phyloP scores from a whole-genome alignment of 2,888 invertebrate species.

The Lasiommata megera region DNA sequence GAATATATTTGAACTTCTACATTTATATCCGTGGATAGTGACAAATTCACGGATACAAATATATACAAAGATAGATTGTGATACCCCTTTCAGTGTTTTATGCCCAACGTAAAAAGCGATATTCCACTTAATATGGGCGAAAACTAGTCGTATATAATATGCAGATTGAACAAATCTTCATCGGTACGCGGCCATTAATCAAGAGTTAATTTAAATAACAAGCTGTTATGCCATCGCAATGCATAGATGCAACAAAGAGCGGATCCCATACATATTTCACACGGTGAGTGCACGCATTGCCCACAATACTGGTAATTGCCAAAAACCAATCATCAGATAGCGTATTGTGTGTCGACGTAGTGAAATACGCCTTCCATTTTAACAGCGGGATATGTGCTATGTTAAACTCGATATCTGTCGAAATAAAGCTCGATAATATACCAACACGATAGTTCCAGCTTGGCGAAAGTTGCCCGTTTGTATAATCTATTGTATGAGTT shows the following conservation, averaged over 20 bases:
- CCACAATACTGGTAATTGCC: slow-evolving; percentile 80
- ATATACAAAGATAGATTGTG: too few species aligned
- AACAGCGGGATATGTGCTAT: slow-evolving; percentile 47
- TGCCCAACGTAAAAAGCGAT: too few species aligned
- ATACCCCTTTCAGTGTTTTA: too few species aligned
- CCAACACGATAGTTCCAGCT: background rate
- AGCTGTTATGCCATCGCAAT: slow-evolving; percentile 31
- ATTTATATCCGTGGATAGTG: too few species aligned
- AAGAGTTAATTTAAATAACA: slow-evolving; percentile 31
- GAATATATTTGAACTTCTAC: too few species aligned
- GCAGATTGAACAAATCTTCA: slow-evolving; percentile 6
- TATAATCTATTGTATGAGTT: too few species aligned
- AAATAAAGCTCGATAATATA: background rate
- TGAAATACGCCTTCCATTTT: slow-evolving; percentile 78
- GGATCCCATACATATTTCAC: slow-evolving; percentile 78
- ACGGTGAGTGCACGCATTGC: slow-evolving; percentile 77
- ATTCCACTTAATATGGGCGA: too few species aligned
- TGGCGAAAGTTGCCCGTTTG: background rate
- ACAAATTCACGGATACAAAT: too few species aligned
- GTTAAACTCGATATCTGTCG: slow-evolving; percentile 21
- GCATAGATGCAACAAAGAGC: slow-evolving; percentile 61
- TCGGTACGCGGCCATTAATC: slow-evolving; percentile 15
- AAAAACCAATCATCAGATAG: slow-evolving; percentile 82
- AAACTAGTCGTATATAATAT: background rate
- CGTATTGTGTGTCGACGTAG: slow-evolving; percentile 64